These are phyloP conservation scores for Mustela nigripes DNA, from an alignment of 2,113 vertebrate genomes.

Conservation along the genomic window DNA sequence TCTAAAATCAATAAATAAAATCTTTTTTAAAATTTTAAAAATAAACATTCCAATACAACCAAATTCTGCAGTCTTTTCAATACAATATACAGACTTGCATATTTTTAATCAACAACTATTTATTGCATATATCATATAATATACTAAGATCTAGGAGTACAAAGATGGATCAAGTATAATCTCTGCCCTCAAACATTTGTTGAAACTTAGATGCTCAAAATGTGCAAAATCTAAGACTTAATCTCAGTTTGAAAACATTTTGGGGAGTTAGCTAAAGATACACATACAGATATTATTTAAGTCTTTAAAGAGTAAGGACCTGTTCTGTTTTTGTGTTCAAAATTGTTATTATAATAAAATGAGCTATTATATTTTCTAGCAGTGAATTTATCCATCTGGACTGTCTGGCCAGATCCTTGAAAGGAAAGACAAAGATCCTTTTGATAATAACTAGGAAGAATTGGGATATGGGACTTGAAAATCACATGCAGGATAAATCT, in stretches of 20 bases:
- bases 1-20: neutral
- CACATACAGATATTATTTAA: neutral
- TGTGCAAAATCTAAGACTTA: constrained; percentile 24
- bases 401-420: neutral
- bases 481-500: neutral
- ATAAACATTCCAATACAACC: neutral
- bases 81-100: neutral
- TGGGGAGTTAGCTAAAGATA: neutral
- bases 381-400: neutral
- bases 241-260: neutral
- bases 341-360: neutral
- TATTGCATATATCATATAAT: neutral
- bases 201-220: constrained; percentile 42
- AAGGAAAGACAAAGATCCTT: neutral
- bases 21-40: neutral
- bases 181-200: neutral
- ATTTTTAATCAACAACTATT: constrained; percentile 43
- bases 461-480: neutral
- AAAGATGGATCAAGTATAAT: constrained; percentile 45
- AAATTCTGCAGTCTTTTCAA: neutral
- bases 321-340: neutral
- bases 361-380: neutral
- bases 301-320: neutral
- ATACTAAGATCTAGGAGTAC: neutral
- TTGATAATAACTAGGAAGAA: neutral